These are phyloP conservation scores for Molorchus minor DNA, from an alignment of 2,888 invertebrate genomes.

Conservation along the genomic window DNA sequence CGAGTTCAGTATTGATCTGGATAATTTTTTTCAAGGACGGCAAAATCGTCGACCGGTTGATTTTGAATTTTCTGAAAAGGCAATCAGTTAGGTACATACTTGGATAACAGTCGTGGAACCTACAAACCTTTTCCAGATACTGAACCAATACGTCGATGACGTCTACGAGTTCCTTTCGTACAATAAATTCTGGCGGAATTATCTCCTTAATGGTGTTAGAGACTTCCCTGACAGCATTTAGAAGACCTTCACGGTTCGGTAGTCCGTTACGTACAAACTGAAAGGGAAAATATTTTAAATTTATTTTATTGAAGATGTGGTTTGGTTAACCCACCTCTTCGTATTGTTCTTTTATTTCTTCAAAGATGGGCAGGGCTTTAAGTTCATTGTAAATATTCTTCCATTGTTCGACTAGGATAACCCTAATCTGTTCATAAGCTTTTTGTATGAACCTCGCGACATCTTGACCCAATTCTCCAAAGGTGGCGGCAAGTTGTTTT, in stretches of 20 bases:
- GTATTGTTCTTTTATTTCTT: slow-evolving; percentile 63
- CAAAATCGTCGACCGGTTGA: slow-evolving; percentile 70
- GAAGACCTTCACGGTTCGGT: slow-evolving; percentile 68
- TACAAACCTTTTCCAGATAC: slow-evolving; percentile 75
- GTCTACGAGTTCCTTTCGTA: slow-evolving; percentile 66
- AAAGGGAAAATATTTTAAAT: slow-evolving; percentile 22
- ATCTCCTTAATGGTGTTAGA: slow-evolving; percentile 67
- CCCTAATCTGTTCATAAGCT: slow-evolving; percentile 57
- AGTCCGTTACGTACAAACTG: slow-evolving; percentile 47
- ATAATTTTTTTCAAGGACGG: slow-evolving; percentile 71
- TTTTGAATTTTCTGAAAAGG: slow-evolving; percentile 65
- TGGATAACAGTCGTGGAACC: too few species aligned
- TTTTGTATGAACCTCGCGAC: slow-evolving; percentile 61
- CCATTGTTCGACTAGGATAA: slow-evolving; percentile 63
- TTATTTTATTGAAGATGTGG: neutral
- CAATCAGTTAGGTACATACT: too few species aligned
- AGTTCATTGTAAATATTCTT: slow-evolving; percentile 64
- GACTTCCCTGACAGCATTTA: slow-evolving; percentile 67
- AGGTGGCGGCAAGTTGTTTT: slow-evolving; percentile 67
- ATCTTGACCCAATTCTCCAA: slow-evolving; percentile 65
- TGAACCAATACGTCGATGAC: slow-evolving; percentile 68
- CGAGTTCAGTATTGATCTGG: slow-evolving; percentile 59
- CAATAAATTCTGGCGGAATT: slow-evolving; percentile 66
- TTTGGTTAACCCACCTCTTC: slow-evolving; percentile 51
- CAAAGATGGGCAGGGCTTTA: slow-evolving; percentile 66